Evolutionary conservation across 2,113 vertebrate species (phyloP).

Genomic region (Calypte anna): DNA sequence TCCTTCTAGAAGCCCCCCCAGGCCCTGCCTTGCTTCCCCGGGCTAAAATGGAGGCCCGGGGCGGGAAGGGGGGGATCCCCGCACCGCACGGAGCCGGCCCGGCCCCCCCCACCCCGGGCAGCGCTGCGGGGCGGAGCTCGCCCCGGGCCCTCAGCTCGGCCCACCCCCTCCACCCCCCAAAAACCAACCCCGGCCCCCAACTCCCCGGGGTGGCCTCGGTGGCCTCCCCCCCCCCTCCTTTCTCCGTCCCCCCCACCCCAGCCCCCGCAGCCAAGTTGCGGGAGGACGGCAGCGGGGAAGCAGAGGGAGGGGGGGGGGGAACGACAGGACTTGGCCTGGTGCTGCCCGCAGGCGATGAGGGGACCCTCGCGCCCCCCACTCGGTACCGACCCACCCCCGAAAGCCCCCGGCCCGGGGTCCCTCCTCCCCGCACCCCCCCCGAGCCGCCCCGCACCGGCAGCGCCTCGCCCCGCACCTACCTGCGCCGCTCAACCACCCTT

Average conservation of each 20-base stretch:
- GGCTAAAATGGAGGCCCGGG: background rate
- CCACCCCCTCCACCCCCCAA: background rate
- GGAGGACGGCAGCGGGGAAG: background rate
- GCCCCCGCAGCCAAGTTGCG: slow-evolving; percentile 6
- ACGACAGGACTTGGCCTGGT: background rate
- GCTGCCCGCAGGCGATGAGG: background rate
- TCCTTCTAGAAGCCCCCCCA: background rate
- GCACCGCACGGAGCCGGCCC: background rate
- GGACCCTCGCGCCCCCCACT: no score
- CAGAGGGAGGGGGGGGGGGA: background rate
- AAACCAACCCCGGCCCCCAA: background rate
- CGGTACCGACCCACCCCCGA: background rate
- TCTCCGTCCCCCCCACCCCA: background rate
- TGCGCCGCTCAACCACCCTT: slow-evolving; percentile 89
- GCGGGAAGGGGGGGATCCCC: background rate
- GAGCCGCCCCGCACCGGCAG: slow-evolving; percentile 30
- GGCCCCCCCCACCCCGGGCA: background rate
- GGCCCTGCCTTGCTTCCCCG: background rate
- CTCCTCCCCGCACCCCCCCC: slow-evolving; percentile 13
- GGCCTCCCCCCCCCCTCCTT: no score
- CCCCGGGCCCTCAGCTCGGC: background rate
- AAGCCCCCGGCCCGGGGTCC: background rate
- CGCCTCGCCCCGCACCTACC: slow-evolving; percentile 82
- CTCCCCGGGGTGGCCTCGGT: background rate
- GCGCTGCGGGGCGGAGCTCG: background rate